Evolutionary conservation across 2,888 invertebrate species (phyloP), one percentile per base, ranked within the genome.

Genomic region (Pheosia tremula): DNA sequence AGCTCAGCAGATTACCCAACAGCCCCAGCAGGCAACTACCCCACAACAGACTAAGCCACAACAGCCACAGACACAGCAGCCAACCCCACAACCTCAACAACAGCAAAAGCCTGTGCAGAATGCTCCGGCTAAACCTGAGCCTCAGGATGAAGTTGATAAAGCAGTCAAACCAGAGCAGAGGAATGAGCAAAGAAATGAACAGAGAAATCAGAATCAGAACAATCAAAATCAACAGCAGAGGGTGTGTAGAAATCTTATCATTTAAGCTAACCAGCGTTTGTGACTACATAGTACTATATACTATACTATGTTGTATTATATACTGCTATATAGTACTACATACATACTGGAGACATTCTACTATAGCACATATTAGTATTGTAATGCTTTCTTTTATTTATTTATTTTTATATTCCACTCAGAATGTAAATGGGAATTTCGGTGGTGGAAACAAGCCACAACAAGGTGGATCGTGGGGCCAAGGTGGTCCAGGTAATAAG

Each of bases 401-500:
- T 53, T 24, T n/a, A 61, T 45, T 55, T 58, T 47, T 61, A 60
- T 62, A 59, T 63, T 74, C 78, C 58, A 13, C 9, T n/a, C 71
- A 92, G 92, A 91, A 89, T 74, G 55, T 87, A 37, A 90, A 92
- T 87, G 91, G 91, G 9, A 88, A 82, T 73, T 91, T 90, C 82
- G 89, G 85, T 43, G 86, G 90, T 41, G 80, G 80, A 45, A 86
- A 86, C 63, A 88, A 84, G 68, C 85, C 82, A 47, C 64, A 68
- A 55, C 56, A 57, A 68, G 83, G 88, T 59, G 84, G 86, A 50
- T 72, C 75, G 61, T 82, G 82, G 81, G 69, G 79, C 49, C 87
- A 84, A 69, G 84, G 86, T 45, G 83, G 82, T 50, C 50, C 67
- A 47, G 85, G 84, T 3, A 85, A 85, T 61, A 86, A 86, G 60